Conservation (phyloP, 2,888 invertebrate genomes). For the Encarsia formosa region DNA sequence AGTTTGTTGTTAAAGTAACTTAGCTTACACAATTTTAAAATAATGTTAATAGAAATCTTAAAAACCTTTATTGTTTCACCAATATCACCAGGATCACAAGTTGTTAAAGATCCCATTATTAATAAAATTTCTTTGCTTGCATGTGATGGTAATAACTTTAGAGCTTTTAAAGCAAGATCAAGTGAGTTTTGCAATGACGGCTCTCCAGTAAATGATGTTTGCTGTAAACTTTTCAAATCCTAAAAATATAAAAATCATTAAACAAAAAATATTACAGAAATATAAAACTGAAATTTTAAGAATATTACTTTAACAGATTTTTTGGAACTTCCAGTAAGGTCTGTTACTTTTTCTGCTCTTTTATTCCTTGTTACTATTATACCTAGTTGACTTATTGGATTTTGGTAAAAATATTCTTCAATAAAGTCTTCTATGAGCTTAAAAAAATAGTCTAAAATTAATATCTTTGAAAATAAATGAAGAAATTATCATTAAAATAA, state of each 20-base stretch:
- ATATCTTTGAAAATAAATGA: background rate
- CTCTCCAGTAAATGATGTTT: conserved; percentile 77
- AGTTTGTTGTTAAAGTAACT: no score
- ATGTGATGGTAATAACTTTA: conserved; percentile 87
- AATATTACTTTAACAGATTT: conserved; percentile 67
- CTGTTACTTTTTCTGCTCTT: conserved; percentile 86
- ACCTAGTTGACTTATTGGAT: conserved; percentile 96
- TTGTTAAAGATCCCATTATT: conserved; percentile 89
- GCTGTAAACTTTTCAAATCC: conserved; percentile 55
- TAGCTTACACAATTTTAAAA: conserved; percentile 8
- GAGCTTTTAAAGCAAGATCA: conserved; percentile 78
- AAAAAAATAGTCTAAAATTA: conserved; percentile 37
- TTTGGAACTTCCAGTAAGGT: conserved; percentile 80
- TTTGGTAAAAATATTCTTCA: conserved; percentile 97
- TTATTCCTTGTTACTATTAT: conserved; percentile 88
- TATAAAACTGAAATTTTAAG: background rate
- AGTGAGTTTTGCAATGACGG: conserved; percentile 95
- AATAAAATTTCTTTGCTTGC: conserved; percentile 91
- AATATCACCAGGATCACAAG: conserved; percentile 95
- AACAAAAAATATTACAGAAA: background rate
- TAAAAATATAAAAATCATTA: conserved; percentile 25
- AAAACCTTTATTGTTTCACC: conserved; percentile 71
- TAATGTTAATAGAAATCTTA: conserved; percentile 10
- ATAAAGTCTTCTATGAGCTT: conserved; percentile 89
- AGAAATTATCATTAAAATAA: no score